phyloP scores from a whole-genome alignment of 2,888 invertebrate species.

The Leptinotarsa haldemani region DNA sequence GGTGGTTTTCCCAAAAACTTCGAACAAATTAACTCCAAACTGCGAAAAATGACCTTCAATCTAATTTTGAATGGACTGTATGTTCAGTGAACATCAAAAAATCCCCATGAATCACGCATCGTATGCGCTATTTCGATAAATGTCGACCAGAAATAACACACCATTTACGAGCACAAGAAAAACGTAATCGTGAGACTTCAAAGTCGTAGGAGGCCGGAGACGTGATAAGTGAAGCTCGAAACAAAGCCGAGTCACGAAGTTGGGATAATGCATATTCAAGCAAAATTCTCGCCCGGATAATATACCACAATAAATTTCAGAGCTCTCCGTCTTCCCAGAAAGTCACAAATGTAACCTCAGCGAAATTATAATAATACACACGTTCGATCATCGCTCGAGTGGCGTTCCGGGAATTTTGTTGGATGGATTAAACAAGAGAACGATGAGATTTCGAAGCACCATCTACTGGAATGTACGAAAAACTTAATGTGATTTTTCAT shows the following conservation, averaged over 20 bases:
- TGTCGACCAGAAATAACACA: constrained; percentile 11
- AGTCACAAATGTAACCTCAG: constrained; percentile 16
- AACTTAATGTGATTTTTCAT: no score
- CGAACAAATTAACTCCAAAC: no score
- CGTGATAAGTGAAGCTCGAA: constrained; percentile 13
- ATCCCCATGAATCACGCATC: neutral
- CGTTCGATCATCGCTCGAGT: neutral
- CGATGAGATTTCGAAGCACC: no score
- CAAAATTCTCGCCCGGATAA: constrained; percentile 19
- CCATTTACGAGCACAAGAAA: constrained; percentile 1
- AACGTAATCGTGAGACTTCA: constrained; percentile 9
- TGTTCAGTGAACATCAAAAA: neutral
- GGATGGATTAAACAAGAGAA: neutral
- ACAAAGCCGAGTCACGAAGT: constrained; percentile 9
- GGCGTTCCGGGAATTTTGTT: constrained; percentile 11
- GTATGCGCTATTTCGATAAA: neutral
- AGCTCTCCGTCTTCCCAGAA: constrained; percentile 17
- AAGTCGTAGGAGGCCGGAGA: constrained; percentile 8
- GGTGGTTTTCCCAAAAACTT: no score
- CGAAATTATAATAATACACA: constrained; percentile 24
- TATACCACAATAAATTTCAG: constrained; percentile 20
- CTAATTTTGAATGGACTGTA: no score
- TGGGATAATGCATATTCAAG: constrained; percentile 16
- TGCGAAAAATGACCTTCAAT: no score
- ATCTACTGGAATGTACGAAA: no score